Conservation (phyloP, 2,113 vertebrate species). For the Gymnobelideus leadbeateri region DNA sequence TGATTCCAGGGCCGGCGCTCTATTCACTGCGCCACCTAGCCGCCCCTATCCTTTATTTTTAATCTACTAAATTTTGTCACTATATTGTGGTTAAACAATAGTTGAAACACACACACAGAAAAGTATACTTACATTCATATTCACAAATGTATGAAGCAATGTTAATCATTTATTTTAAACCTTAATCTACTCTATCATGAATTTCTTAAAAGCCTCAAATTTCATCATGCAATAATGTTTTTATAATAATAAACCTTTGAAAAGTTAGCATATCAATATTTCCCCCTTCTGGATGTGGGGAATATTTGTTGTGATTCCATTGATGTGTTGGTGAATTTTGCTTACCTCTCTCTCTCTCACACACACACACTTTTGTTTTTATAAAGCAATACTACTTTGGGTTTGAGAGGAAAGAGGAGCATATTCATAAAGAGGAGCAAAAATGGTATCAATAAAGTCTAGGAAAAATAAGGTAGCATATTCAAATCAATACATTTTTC, state of each 20-base stretch:
- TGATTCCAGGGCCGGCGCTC: no score
- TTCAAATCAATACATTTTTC: not conserved
- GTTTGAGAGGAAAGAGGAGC: not conserved
- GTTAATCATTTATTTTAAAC: not conserved
- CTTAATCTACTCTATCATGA: not conserved
- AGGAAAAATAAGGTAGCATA: not conserved
- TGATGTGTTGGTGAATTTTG: not conserved
- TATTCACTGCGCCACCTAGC: no score
- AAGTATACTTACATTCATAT: not conserved
- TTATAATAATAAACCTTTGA: not conserved
- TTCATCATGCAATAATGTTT: not conserved
- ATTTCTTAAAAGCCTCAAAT: not conserved
- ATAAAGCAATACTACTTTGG: not conserved
- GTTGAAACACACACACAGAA: not conserved
- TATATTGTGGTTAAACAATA: not conserved
- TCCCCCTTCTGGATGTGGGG: not conserved
- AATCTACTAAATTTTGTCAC: not conserved
- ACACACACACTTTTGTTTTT: not conserved
- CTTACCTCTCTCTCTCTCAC: not conserved
- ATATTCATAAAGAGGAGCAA: not conserved
- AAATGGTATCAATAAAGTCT: not conserved
- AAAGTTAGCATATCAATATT: not conserved
- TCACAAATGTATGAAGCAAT: not conserved
- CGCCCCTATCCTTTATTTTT: not conserved
- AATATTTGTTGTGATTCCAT: not conserved